A percentile compares a stretch with the other conserved stretches of the same genome.
phyloP scores from a whole-genome alignment of 2,888 invertebrate species.

The Meghimatium bilineatum region DNA sequence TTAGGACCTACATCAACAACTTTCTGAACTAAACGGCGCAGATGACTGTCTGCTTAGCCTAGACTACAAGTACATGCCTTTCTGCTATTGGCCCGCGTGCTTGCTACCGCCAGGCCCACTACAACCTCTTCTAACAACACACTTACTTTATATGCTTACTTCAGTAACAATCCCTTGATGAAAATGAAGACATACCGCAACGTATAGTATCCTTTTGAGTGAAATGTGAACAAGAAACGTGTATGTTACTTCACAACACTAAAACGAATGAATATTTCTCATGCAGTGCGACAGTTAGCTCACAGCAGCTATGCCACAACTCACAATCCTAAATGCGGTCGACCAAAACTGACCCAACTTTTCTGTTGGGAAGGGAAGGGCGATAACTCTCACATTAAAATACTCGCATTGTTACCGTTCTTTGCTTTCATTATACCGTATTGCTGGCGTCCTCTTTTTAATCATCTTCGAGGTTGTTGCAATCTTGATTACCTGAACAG shows the following conservation, averaged over 20 bases:
- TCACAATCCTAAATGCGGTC: background rate
- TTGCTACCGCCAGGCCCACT: background rate
- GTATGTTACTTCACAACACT: slow-evolving; percentile 13
- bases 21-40: background rate
- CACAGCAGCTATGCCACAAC: background rate
- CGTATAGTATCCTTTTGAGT: background rate
- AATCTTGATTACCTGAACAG: too few relatives aligned
- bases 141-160: slow-evolving; percentile 21
- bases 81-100: slow-evolving; percentile 16
- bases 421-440: too few relatives aligned
- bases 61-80: background rate
- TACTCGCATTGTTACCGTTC: too few relatives aligned
- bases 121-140: background rate
- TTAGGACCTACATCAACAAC: background rate
- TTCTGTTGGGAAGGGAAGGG: slow-evolving; percentile 20
- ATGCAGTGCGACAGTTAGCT: background rate
- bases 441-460: too few relatives aligned
- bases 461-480: too few relatives aligned
- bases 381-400: background rate
- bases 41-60: background rate
- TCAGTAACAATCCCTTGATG: slow-evolving; percentile 35
- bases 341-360: background rate
- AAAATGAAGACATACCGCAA: background rate
- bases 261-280: background rate
- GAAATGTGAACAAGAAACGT: background rate